Conservation (phyloP, 2,113 vertebrate species). For the Dendrocopos noguchii region DNA sequence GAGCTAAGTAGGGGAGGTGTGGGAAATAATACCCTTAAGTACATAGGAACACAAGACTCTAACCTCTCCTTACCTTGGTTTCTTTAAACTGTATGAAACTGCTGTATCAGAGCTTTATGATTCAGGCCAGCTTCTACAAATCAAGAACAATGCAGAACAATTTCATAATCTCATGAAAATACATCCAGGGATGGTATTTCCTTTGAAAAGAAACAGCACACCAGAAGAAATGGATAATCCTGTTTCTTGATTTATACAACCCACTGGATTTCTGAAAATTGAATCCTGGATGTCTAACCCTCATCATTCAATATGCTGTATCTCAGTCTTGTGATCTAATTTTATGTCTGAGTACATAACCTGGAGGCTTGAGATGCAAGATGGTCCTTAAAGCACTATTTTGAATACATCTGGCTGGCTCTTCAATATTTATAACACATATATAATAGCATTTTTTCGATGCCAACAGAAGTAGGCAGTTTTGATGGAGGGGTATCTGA, state of each 20-base stretch:
- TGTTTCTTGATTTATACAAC: not conserved
- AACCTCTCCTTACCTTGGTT: not conserved
- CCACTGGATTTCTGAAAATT: not conserved
- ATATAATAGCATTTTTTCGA: not conserved
- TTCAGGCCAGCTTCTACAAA: not conserved
- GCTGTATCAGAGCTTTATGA: not conserved
- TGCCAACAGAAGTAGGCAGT: not conserved
- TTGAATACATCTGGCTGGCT: not conserved
- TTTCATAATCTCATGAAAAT: not conserved
- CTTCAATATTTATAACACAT: not conserved
- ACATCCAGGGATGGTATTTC: not conserved
- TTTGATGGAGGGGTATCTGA: not conserved
- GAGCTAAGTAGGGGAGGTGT: not conserved
- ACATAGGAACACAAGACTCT: not conserved
- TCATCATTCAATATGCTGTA: not conserved
- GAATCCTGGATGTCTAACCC: not conserved
- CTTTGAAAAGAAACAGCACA: not conserved
- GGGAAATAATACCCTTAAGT: not conserved
- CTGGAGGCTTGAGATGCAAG: not conserved
- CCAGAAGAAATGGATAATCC: not conserved
- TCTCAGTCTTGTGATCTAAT: not conserved
- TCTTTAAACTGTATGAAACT: not conserved
- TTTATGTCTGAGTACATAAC: not conserved
- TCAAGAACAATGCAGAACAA: not conserved
- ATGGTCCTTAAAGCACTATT: not conserved